Evolutionary conservation across 2,113 vertebrate species (phyloP), one percentile per base, ranked within the genome.

Genomic region (Patagioenas fasciata): DNA sequence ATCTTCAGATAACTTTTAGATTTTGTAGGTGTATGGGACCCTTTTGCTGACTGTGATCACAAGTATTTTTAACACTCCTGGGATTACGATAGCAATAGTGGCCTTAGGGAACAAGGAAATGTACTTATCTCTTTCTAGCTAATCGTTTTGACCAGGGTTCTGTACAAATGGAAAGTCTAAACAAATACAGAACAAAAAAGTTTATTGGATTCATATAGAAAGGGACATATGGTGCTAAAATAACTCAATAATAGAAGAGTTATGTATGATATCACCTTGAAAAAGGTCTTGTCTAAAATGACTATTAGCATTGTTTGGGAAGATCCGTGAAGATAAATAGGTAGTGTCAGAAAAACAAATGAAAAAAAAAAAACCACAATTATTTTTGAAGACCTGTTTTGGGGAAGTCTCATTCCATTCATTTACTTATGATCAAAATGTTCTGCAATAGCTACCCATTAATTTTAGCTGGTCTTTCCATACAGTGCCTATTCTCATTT

Each of bases 281-380:
- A 62, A 20, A 44, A 32, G 18, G 6, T 69, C 20, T 75, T 73
- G 14, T 53, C 48, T 48, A 24, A 88, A 26, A 19, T 40, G 28
- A 23, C 7, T 19, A 9, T 50, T 85, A 31, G 51, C 18, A 25
- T 38, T 51, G 7, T 65, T 92, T 66, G 29, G 38, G 28, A 85
- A 60, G 26, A 69, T 47, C 26, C 9, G 13, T 51, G 24, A 48
- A 9, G 21, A 73, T 70, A 51, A 78, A 34, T 1, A 36, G 31
- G 11, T 44, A 24, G 5, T 58, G 38, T 42, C 44, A 67, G 29
- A 79, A 25, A 26, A 79, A 42, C 2, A 57, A 34, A 19, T 5
- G n/a, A 25, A 47, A 47, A 47, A 56, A 28, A 79, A 17, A 1
- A 1, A 0, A 1, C 5, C 21, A 6, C 10, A 16, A 3, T 73